A percentile compares a stretch with the other conserved stretches of the same genome.
Conservation (phyloP, 2,797 vertebrate genomes). For the Trachops cirrhosus region DNA sequence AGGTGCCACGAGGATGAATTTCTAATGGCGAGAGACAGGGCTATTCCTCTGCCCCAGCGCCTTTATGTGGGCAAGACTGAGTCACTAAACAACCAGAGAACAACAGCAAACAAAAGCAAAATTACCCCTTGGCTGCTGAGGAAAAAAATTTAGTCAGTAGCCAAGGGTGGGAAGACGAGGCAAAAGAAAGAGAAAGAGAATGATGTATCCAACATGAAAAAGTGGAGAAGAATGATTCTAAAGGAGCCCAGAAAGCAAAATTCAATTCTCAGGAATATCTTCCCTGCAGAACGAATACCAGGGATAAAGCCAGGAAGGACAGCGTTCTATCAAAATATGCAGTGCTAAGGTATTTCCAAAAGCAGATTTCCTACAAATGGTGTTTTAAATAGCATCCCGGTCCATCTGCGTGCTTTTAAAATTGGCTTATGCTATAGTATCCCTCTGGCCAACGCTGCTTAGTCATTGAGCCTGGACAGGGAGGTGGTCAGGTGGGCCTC, state of each 20-base stretch:
- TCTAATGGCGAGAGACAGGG: neutral
- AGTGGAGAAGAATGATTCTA: neutral
- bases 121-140: neutral
- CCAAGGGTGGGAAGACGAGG: neutral
- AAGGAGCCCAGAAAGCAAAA: constrained; percentile 24
- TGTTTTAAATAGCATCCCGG: constrained; percentile 76
- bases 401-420: constrained; percentile 73
- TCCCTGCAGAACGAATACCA: neutral
- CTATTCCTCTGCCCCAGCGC: neutral
- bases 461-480: constrained; percentile 66
- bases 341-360: constrained; percentile 78
- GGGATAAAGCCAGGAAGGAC: constrained; percentile 43
- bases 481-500: constrained; percentile 25
- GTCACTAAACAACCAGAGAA: neutral
- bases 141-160: neutral
- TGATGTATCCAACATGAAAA: neutral
- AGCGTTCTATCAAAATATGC: constrained; percentile 68
- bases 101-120: neutral
- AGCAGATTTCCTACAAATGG: constrained; percentile 72
- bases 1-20: neutral
- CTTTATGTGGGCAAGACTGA: neutral
- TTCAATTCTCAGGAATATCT: constrained; percentile 14
- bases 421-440: constrained; percentile 69
- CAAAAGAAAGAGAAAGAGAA: neutral
- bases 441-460: constrained; percentile 53